phyloP scores from a whole-genome alignment of 2,888 invertebrate species.

The Hemithea aestivaria region DNA sequence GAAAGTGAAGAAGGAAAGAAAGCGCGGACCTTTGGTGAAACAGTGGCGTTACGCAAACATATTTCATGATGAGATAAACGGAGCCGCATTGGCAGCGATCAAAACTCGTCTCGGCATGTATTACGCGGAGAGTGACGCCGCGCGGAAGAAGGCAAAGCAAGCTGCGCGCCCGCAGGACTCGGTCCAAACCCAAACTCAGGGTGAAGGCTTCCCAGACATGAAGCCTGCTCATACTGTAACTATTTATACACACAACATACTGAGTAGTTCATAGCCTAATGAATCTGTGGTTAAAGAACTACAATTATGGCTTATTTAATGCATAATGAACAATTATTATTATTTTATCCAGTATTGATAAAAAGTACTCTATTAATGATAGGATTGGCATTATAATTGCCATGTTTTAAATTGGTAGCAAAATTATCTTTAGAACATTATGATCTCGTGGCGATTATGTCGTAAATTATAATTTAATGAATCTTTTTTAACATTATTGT shows the following conservation, averaged over 20 bases:
- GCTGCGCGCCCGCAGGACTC: constrained; percentile 48
- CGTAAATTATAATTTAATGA: background rate
- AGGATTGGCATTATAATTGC: too few relatives aligned
- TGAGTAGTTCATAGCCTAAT: background rate
- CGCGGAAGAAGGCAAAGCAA: constrained; percentile 69
- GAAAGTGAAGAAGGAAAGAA: constrained; percentile 65
- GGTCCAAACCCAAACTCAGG: constrained; percentile 51
- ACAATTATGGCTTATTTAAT: background rate
- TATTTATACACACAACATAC: constrained; percentile 46
- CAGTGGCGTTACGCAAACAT: constrained; percentile 79
- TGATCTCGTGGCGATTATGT: constrained; percentile 17
- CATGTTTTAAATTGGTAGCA: constrained; percentile 9
- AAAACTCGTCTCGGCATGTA: constrained; percentile 75
- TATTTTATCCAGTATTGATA: too few relatives aligned
- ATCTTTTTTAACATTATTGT: too few relatives aligned
- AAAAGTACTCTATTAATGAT: too few relatives aligned
- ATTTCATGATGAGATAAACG: constrained; percentile 78
- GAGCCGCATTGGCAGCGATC: constrained; percentile 72
- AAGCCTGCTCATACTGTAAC: constrained; percentile 66
- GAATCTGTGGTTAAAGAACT: too few relatives aligned
- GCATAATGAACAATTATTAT: too few relatives aligned
- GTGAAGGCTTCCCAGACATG: constrained; percentile 52
- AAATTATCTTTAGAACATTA: constrained; percentile 9
- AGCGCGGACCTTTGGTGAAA: constrained; percentile 70
- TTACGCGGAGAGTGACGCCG: constrained; percentile 73